phyloP scores from a whole-genome alignment of 2,113 vertebrate genomes.

The Bubo scandiacus region DNA sequence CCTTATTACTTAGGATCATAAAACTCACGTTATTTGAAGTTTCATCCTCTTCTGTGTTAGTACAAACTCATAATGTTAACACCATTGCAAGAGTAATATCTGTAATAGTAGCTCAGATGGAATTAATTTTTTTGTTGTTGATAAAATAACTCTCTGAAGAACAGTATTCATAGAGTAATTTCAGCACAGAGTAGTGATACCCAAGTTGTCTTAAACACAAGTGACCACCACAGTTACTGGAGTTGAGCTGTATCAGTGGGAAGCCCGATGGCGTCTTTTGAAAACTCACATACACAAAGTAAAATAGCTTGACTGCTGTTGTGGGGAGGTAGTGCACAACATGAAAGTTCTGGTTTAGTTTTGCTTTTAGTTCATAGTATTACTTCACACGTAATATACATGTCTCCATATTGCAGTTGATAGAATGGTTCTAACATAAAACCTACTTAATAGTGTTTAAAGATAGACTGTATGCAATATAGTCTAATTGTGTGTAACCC shows the following conservation, averaged over 20 bases:
- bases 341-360: neutral
- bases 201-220: neutral
- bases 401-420: neutral
- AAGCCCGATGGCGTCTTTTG: neutral
- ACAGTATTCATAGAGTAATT: neutral
- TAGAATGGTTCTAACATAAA: neutral
- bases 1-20: neutral
- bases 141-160: neutral
- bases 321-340: neutral
- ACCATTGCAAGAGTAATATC: neutral
- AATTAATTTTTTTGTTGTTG: neutral
- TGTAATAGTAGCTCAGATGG: neutral
- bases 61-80: neutral
- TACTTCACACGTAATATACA: neutral
- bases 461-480: neutral
- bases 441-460: neutral
- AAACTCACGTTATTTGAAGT: neutral
- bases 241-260: neutral
- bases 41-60: neutral
- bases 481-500: neutral
- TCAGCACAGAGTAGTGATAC: neutral
- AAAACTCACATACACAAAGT: accelerated
- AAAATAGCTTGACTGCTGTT: neutral
- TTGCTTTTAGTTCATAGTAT: neutral
- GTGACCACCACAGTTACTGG: accelerated